Evolutionary conservation across 2,888 invertebrate genomes (phyloP), one percentile per base, ranked within the genome.

Genomic region (Malthinus seriepunctatus): DNA sequence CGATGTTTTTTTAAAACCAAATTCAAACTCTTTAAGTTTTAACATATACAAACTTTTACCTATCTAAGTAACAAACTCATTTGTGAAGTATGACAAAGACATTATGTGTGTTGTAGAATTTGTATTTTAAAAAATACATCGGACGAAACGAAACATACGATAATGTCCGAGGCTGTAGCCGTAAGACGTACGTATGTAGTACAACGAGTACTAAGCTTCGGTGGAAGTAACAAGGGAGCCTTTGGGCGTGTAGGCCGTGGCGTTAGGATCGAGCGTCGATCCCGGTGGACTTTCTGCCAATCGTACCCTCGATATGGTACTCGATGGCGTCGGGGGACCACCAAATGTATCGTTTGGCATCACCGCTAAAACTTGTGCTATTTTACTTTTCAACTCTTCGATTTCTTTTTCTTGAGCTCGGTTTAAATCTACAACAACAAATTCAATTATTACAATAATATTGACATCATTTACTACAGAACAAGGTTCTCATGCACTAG

Each of bases 321-420:
- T 82, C 55, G 82, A 80, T 64, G 84, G 81, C 42, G 82, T 77
- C 53, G 83, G 80, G 23, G 71, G 69, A 60, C 81, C 71, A 67
- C 83, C 83, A 72, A 87, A 84, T 51, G 84, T 81, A 73, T 90
- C 90, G 65, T 86, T 82, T 48, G 93, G 92, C 91, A 95, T 92
- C 64, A 96, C 92, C 23, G 96, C 96, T 79, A 97, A 81, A 76
- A 96, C 89, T 81, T 97, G 96, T 62, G 95, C 95, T 77, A 93
- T 89, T 82, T 92, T 91, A 60, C 88, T 86, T 78, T 95, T 95
- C 68, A 97, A 84, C 76, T 94, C 93, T 69, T 90, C 90, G 68
- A 97, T 89, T 80, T 96, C 95, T 73, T 92, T 91, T 71, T 96
- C 95, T 80, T 93, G 93, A 66, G 87, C 85, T 70, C 89, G 85